Evolutionary conservation across 2,113 vertebrate genomes (phyloP).

Genomic region (Phyllostomus hastatus): DNA sequence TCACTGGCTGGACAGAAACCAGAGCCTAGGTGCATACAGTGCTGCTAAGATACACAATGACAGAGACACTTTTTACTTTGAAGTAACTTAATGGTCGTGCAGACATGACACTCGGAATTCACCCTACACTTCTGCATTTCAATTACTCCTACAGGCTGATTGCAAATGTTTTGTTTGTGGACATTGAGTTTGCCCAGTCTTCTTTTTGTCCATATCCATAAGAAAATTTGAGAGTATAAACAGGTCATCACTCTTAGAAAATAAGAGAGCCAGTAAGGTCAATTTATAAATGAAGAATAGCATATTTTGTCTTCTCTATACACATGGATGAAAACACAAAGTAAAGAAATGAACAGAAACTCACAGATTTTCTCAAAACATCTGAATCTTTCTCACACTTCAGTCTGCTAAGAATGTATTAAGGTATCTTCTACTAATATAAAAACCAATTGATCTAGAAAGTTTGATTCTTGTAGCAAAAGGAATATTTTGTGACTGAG

Average conservation of each 20-base stretch:
- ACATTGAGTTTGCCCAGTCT: not conserved
- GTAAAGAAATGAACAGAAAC: not conserved
- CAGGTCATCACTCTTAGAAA: not conserved
- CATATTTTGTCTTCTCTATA: not conserved
- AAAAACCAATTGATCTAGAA: not conserved
- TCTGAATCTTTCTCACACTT: not conserved
- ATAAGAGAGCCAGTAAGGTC: not conserved
- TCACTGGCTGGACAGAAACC: not conserved
- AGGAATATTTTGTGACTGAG: not conserved
- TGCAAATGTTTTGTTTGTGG: not conserved
- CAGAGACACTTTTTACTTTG: not conserved
- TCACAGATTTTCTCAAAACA: not conserved
- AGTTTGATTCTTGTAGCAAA: slow-evolving; percentile 12
- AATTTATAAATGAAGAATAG: not conserved
- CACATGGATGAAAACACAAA: not conserved
- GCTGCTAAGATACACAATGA: not conserved
- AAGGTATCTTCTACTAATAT: not conserved
- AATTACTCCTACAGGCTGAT: not conserved
- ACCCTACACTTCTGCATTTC: not conserved
- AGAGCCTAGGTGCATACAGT: not conserved
- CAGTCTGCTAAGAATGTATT: not conserved
- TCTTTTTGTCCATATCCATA: not conserved
- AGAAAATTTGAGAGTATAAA: not conserved
- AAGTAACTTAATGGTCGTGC: not conserved
- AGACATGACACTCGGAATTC: not conserved